phyloP scores from a whole-genome alignment of 2,888 invertebrate genomes.

The Clitarchus hookeri region DNA sequence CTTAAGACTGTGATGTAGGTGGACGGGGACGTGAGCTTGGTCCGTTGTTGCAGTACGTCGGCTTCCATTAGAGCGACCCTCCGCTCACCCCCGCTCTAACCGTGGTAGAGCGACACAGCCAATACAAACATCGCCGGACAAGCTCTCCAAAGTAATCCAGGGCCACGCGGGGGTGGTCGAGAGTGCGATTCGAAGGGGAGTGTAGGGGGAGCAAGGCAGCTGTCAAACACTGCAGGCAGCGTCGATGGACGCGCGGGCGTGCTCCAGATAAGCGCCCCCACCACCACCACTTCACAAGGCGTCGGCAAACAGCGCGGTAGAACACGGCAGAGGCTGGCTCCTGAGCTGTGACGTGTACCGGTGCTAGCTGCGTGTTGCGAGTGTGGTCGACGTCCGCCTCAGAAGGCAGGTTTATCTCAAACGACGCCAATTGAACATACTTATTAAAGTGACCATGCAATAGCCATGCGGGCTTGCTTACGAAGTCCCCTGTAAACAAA shows the following conservation, averaged over 20 bases:
- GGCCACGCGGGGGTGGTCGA: not conserved
- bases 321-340: too few species aligned
- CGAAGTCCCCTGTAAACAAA: too few species aligned
- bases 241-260: not conserved
- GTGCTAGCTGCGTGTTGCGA: too few species aligned
- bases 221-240: not conserved
- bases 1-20: too few species aligned
- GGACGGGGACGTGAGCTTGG: not conserved
- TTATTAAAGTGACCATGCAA: too few species aligned
- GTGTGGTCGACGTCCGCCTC: too few species aligned
- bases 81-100: not conserved
- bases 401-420: too few species aligned
- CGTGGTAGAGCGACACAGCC: not conserved
- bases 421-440: too few species aligned
- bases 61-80: not conserved
- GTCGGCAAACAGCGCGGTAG: constrained; percentile 2
- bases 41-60: not conserved
- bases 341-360: too few species aligned
- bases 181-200: not conserved
- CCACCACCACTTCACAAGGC: not conserved
- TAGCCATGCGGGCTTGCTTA: too few species aligned
- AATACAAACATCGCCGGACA: not conserved
- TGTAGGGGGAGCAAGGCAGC: not conserved
- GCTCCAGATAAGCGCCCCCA: not conserved
- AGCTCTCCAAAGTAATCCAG: constrained; percentile 1